Base-by-base conservation (phyloP, 2,797 vertebrate species). In the Emydoidea blandingii region DNA sequence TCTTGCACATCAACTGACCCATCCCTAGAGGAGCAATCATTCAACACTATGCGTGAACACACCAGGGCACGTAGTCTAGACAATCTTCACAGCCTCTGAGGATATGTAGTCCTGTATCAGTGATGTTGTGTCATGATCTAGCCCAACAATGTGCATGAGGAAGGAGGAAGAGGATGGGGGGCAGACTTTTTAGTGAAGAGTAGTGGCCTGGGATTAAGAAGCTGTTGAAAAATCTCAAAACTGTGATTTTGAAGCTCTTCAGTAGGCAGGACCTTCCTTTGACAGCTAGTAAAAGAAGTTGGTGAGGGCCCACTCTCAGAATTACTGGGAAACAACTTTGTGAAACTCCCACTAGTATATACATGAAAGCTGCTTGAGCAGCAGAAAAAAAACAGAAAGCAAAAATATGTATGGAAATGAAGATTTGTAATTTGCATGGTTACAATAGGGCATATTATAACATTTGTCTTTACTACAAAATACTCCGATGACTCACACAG, bases 401-500 rank as follows among this genome's bases (percentile, higher is more conserved):
- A 81, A 93, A 97, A 95, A 96, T 96, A 91, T 78, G 85, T 95
- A 97, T 97, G 93, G 93, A 97, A 97, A 97, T 97, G 87, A 97
- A 92, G 93, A 86, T 93, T 93, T 83, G 85, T 94, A 93, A 96
- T 97, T 96, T 97, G 79, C 88, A 86, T 96, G 92, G 95, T 87
- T 93, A 97, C 95, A 97, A 96, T 97, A 88, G 88, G n/a, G 88
- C 50, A 78, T 94, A 97, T 97, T 96, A 96, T 96, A 94, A 93
- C 94, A 34, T 96, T 97, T 97, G 95, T 96, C 95, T 96, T 97
- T 93, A 95, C 93, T 96, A 95, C 95, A 97, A 93, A 97, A 92
- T 96, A 86, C 95, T 97, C 92, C 92, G 96, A 96, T 97, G 97
- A 97, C 82, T 97, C 96, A 97, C 91, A 89, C 81, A 93, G 96